Base-by-base conservation (phyloP, 2,113 vertebrate genomes). In the Trogon surrucura region DNA sequence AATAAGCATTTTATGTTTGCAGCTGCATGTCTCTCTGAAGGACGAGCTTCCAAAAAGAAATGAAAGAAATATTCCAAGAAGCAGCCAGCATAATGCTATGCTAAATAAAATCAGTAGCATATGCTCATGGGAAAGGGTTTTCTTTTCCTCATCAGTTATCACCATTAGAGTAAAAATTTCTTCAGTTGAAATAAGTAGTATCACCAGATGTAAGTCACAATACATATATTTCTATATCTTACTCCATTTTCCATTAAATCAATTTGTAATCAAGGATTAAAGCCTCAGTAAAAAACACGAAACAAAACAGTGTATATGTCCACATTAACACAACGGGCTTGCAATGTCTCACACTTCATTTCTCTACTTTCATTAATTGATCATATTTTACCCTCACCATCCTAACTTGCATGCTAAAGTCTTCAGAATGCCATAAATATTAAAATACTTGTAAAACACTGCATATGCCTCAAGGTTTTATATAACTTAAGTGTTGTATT, bases 1-100 rank as follows among this genome's bases (percentile, higher is more conserved):
- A 96, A 91, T 85, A 97, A 93, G 85, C 94, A 96, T 90, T 96
- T 94, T 85, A 89, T 69, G 62, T 80, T 88, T 88, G 89, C 89
- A 96, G 91, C 90, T 96, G 95, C 89, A 70, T 74, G 50, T 85
- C 67, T 93, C 64, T 88, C 51, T 83, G 81, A 93, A 96, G 69
- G 67, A 88, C 19, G 1, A 85, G 56, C 79, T 94, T 82, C 71
- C 85, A 74, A 93, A 95, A 85, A 73, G 67, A 89, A 95, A 66
- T 25, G 19, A 85, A 85, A 34, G 30, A 88, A 89, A 80, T 53
- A 83, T 45, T 77, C 45, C 38, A 74, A 90, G 67, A 47, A 85
- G 60, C 18, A 90, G 54, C 60, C 41, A 41, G 41, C 41, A 41
- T 41, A 88, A 73, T 64, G 32, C 20, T 83, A 64, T 22, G 32